phyloP scores from a whole-genome alignment of 2,113 vertebrate species.

The Eretmochelys imbricata region DNA sequence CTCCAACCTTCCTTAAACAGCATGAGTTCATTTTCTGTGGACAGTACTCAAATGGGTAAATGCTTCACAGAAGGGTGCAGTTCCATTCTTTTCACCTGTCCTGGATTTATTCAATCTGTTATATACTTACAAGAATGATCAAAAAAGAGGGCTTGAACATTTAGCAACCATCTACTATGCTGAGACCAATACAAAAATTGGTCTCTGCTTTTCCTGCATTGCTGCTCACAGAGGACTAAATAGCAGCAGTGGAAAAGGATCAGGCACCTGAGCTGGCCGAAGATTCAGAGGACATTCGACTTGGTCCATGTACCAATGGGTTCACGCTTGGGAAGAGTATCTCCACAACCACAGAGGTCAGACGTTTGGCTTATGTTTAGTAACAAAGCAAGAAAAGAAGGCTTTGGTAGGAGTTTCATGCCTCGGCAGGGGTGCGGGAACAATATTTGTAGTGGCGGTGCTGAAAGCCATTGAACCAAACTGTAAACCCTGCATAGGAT shows the following conservation, averaged over 20 bases:
- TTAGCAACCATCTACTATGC: neutral
- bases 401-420: neutral
- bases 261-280: too few relatives aligned
- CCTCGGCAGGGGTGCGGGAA: too few relatives aligned
- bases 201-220: too few relatives aligned
- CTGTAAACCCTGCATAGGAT: too few relatives aligned
- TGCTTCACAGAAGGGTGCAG: too few relatives aligned
- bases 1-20: neutral
- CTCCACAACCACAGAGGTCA: neutral
- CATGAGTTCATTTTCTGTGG: neutral
- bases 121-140: neutral
- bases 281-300: too few relatives aligned
- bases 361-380: neutral
- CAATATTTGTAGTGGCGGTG: too few relatives aligned
- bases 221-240: too few relatives aligned
- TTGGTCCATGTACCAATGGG: neutral
- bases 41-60: neutral
- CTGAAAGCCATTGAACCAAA: too few relatives aligned
- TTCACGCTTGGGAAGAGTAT: too few relatives aligned
- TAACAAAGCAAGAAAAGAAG: neutral
- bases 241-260: too few relatives aligned
- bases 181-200: neutral
- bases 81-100: neutral
- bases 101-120: too few relatives aligned
- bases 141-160: neutral